Evolutionary conservation across 2,888 invertebrate species (phyloP).

Genomic region (Thecocarcelia acutangulata): DNA sequence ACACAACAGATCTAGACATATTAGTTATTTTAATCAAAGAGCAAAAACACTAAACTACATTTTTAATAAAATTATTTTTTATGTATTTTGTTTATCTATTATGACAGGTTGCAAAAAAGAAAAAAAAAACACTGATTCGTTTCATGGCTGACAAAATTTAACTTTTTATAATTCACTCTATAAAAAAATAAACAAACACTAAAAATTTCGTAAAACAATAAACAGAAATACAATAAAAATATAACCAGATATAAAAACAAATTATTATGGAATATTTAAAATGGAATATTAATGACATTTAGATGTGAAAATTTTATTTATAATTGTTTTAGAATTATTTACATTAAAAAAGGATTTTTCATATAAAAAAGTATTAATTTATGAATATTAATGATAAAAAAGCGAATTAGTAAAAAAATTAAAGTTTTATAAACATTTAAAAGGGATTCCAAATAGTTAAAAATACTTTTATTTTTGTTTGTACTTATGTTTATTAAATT

Average conservation of each 20-base stretch:
- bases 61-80: slow-evolving; percentile 6
- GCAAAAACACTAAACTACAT: neutral
- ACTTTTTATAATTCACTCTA: neutral
- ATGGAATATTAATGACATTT: slow-evolving; percentile 48
- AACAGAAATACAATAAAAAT: neutral
- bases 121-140: too few relatives aligned
- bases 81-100: neutral
- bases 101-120: slow-evolving; percentile 1
- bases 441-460: slow-evolving; percentile 17
- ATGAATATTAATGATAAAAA: slow-evolving; percentile 27
- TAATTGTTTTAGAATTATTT: slow-evolving; percentile 44
- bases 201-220: neutral
- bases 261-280: slow-evolving; percentile 29
- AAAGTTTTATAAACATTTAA: slow-evolving; percentile 22
- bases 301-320: slow-evolving; percentile 41
- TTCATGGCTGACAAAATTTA: too few relatives aligned
- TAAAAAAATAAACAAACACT: slow-evolving; percentile 3
- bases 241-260: slow-evolving; percentile 8
- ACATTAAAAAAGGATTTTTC: slow-evolving; percentile 32
- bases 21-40: slow-evolving; percentile 6
- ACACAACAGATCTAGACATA: slow-evolving; percentile 39
- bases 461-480: neutral
- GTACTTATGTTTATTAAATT: slow-evolving; percentile 10
- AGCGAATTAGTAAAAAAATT: slow-evolving; percentile 30
- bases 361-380: slow-evolving; percentile 14